Evolutionary conservation across 2,797 vertebrate genomes (phyloP), one percentile per base, ranked within the genome.

Genomic region (Pseudomugil gertrudae): DNA sequence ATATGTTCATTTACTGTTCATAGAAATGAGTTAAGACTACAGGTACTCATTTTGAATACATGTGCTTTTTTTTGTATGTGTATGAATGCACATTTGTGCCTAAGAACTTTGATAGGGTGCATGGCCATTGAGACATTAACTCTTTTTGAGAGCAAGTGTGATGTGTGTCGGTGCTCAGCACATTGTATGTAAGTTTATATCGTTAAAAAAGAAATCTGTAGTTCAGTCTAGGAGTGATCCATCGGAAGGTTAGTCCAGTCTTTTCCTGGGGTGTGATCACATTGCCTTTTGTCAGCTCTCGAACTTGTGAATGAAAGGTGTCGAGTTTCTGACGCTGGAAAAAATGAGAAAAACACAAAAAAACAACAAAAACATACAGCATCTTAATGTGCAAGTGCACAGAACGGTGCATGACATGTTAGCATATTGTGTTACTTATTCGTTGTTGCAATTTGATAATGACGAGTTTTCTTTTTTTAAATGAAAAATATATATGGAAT

Each of bases 71-170:
- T 81, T 73, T 79, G 70, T 85, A 74, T 74, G 78, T 84, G 91
- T 93, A 90, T 92, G 91, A 92, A 89, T 92, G 93, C 92, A 93
- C 92, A 94, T 92, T 90, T 92, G 93, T 94, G 93, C 93, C 93
- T 94, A 93, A 92, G 92, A 93, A 92, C 91, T 92, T 90, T 85
- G 91, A 93, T 91, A 88, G 91, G 88, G 87, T 91, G 92, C 89
- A 87, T 91, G 91, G 92, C 92, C 92, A 94, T 94, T 90, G 84
- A 94, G 93, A 94, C 93, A 94, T 94, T 94, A 93, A 92, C 92
- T 93, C 90, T 93, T 92, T 92, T 89, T 84, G 79, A 89, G 86
- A 87, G 89, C 61, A 63, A 73, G 88, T 88, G 90, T 79, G 79
- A 84, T n/a, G 82, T 85, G 88, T 78, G 84, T 88, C 80, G 78